phyloP scores from a whole-genome alignment of 2,113 vertebrate species.

The Sapayoa aenigma region DNA sequence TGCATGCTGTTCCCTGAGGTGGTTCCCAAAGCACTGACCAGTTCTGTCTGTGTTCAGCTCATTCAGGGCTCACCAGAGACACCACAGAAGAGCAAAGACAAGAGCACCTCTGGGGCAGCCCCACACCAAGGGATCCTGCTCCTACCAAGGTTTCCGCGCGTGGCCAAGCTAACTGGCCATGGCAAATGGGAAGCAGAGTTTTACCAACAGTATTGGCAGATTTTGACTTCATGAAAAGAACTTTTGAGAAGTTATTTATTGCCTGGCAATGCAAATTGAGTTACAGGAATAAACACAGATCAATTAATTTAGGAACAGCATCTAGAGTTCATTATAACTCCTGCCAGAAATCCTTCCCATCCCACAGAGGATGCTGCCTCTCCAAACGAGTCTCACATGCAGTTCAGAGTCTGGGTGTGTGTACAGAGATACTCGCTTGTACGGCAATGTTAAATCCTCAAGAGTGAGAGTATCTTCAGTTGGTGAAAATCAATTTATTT shows the following conservation, averaged over 20 bases:
- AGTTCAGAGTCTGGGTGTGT: not conserved
- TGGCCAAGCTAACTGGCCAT: accelerated
- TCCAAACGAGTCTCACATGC: not conserved
- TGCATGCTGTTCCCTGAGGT: accelerated
- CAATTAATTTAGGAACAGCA: conserved; percentile 37
- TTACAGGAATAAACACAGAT: conserved; percentile 25
- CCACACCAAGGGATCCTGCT: accelerated
- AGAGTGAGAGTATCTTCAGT: conserved; percentile 72
- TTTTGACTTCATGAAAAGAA: not conserved
- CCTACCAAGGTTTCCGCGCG: not conserved
- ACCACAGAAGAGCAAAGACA: not conserved
- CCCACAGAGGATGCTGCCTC: not conserved
- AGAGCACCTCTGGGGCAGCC: not conserved
- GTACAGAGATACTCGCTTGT: conserved; percentile 33
- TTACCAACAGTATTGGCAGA: accelerated
- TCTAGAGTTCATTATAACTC: not conserved
- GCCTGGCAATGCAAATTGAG: not conserved
- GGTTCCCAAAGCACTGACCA: not conserved
- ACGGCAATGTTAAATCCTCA: conserved; percentile 71
- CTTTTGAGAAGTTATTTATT: conserved; percentile 27
- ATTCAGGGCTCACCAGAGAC: not conserved
- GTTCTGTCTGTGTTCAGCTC: not conserved
- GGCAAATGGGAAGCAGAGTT: not conserved
- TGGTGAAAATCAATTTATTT: conserved; percentile 77
- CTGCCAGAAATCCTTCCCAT: not conserved